phyloP scores from a whole-genome alignment of 2,797 vertebrate genomes.

The Botia kubotai region DNA sequence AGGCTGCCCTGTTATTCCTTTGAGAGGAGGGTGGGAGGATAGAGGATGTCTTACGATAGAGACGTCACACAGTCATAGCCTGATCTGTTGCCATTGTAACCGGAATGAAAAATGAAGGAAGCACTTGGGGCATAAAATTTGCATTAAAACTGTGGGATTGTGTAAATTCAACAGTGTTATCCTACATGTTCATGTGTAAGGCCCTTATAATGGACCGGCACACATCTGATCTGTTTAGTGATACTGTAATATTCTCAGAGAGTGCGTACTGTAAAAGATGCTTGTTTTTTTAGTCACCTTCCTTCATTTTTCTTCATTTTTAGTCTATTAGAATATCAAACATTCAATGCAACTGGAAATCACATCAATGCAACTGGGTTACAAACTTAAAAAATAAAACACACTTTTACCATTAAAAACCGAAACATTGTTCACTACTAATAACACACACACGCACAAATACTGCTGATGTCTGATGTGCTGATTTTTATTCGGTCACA shows the following conservation, averaged over 20 bases:
- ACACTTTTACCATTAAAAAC: background rate
- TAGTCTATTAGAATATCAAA: background rate
- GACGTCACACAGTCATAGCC: constrained; percentile 50
- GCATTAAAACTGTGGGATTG: constrained; percentile 16
- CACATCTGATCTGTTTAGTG: background rate
- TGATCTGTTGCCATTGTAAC: constrained; percentile 23
- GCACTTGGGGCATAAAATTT: constrained; percentile 25
- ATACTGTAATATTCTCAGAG: background rate
- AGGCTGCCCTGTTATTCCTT: constrained; percentile 45
- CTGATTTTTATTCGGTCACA: background rate
- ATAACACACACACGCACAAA: background rate
- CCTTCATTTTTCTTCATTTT: background rate
- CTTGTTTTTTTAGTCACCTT: background rate
- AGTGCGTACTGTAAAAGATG: background rate
- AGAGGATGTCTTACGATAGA: constrained; percentile 43
- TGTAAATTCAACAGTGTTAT: background rate
- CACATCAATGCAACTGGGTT: background rate
- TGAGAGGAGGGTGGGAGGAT: constrained; percentile 44
- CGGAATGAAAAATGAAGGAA: constrained; percentile 26
- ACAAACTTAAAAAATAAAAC: background rate
- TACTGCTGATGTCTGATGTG: background rate
- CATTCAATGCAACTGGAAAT: background rate
- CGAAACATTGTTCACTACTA: background rate
- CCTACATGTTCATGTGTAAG: background rate
- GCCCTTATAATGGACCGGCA: background rate